These are phyloP conservation scores for Butorides virescens DNA, from an alignment of 2,113 vertebrate species.

Conservation along the genomic window DNA sequence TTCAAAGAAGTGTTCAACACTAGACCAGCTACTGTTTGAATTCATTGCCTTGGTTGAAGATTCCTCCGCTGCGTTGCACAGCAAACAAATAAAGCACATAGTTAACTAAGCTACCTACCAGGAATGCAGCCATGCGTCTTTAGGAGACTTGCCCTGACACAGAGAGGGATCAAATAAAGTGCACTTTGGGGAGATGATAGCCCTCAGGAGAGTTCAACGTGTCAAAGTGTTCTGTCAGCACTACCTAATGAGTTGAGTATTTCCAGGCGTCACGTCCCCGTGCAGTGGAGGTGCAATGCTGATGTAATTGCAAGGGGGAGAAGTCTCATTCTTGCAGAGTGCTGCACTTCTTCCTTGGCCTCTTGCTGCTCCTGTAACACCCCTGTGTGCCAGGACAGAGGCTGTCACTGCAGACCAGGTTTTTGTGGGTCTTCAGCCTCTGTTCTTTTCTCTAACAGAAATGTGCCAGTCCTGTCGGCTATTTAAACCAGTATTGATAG, in stretches of 20 bases:
- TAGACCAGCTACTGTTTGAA: not conserved
- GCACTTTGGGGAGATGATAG: not conserved
- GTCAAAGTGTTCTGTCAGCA: not conserved
- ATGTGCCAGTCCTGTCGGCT: not conserved
- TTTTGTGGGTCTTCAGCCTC: not conserved
- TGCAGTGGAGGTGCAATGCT: not conserved
- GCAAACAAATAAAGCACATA: not conserved
- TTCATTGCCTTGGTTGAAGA: not conserved
- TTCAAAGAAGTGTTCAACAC: not conserved
- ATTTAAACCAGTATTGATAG: not conserved
- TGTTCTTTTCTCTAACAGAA: not conserved
- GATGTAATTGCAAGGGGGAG: not conserved
- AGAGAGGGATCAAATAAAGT: not conserved
- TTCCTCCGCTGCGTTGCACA: not conserved
- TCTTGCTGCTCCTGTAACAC: not conserved
- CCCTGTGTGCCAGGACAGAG: not conserved
- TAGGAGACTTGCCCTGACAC: not conserved
- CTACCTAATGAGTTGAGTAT: not conserved
- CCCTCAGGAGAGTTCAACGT: not conserved
- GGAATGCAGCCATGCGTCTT: accelerated
- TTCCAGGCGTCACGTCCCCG: not conserved
- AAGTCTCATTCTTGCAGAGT: not conserved
- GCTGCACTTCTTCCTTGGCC: not conserved
- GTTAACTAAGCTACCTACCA: not conserved
- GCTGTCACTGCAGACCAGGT: not conserved